Conservation (phyloP, 2,888 invertebrate genomes). For the Syrista parreyssii region DNA sequence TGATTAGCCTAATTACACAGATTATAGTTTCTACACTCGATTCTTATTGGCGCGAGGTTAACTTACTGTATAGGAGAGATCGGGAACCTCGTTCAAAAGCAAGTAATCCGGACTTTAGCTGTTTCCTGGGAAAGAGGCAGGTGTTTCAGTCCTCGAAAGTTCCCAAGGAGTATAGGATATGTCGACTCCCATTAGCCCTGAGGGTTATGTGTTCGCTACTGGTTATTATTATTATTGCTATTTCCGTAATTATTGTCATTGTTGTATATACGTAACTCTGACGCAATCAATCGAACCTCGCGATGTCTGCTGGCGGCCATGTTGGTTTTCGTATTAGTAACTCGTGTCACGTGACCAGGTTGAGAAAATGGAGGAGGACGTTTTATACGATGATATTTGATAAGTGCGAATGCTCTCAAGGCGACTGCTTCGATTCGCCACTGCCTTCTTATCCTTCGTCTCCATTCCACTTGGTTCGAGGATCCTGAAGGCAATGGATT, state of each 20-base stretch:
- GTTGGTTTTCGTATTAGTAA: not conserved
- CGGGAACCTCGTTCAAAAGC: not conserved
- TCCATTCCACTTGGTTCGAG: slow-evolving; percentile 22
- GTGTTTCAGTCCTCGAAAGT: not conserved
- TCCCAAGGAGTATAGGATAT: not conserved
- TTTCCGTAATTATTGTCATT: not conserved
- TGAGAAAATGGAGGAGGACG: not conserved
- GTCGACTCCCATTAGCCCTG: not conserved
- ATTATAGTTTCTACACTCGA: not conserved
- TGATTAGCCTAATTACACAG: not conserved
- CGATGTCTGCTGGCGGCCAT: not conserved
- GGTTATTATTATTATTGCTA: not conserved
- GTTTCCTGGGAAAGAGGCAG: not conserved
- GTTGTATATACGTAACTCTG: not conserved
- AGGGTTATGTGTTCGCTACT: not conserved
- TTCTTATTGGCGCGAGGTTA: not conserved
- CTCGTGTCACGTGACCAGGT: not conserved
- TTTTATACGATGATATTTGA: slow-evolving; percentile 30
- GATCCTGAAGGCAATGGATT: slow-evolving; percentile 34
- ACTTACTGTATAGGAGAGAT: not conserved
- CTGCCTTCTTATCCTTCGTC: slow-evolving; percentile 8
- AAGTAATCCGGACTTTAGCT: not conserved
- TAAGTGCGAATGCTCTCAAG: slow-evolving; percentile 30
- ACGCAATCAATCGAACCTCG: not conserved
- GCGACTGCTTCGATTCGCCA: not conserved